A percentile compares a stretch with the other conserved stretches of the same genome.
Evolutionary conservation across 37 sponge, comb jelly and placozoan species (phyloP).

Genomic region (Halichondria panicea): DNA sequence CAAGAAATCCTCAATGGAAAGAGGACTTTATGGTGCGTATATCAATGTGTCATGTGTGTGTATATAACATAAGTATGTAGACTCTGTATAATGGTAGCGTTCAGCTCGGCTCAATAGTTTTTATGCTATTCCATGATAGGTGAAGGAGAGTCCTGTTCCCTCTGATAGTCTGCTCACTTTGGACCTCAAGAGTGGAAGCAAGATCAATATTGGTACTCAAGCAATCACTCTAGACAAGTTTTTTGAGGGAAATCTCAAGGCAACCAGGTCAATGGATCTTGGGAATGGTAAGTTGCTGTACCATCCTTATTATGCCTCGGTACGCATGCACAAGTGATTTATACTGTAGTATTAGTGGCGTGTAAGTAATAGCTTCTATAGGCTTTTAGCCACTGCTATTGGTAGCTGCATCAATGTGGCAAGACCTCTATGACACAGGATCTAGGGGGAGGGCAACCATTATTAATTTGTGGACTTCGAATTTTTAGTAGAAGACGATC

Average conservation of each 20-base stretch:
- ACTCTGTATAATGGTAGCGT: not conserved
- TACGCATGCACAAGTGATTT: too few species aligned
- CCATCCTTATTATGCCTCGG: not conserved
- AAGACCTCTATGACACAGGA: too few species aligned
- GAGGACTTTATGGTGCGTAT: constrained; percentile 43
- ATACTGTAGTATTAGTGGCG: not conserved
- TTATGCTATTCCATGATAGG: constrained; percentile 10
- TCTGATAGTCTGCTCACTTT: constrained; percentile 54
- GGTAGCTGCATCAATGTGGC: too few species aligned
- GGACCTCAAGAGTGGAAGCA: constrained; percentile 66
- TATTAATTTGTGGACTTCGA: too few species aligned
- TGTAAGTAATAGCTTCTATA: too few species aligned
- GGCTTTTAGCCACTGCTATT: too few species aligned
- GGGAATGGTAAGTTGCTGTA: constrained; percentile 56
- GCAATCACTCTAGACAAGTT: constrained; percentile 67
- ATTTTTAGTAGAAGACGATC: too few species aligned
- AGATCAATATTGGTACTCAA: constrained; percentile 58
- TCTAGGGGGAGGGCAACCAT: too few species aligned
- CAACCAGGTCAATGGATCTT: constrained; percentile 37
- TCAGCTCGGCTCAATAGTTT: not conserved
- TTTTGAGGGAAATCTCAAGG: constrained; percentile 48
- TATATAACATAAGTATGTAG: too few species aligned
- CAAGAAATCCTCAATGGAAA: constrained; percentile 28
- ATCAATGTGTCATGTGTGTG: not conserved
- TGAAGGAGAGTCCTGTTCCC: constrained; percentile 54